Evolutionary conservation across 2,888 invertebrate species (phyloP), one percentile per base, ranked within the genome.

Genomic region (Phytoseiulus persimilis): DNA sequence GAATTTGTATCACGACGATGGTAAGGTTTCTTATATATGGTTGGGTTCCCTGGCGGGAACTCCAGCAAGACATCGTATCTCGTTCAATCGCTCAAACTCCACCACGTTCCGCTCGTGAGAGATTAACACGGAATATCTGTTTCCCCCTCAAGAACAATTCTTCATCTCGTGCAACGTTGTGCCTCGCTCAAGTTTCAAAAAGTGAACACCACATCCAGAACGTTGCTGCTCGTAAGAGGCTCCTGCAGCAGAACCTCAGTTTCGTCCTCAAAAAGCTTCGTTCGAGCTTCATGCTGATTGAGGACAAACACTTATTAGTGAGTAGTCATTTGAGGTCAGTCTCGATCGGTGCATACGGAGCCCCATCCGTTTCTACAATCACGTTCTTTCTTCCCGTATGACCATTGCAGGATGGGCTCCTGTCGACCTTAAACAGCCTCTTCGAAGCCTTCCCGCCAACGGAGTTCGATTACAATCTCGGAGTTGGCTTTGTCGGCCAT

Each of bases 361-460:
- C 9, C 23, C 6, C 32, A n/a, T 32, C 6, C 6, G 23, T 6
- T 31, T 9, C 11, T 83, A 31, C 14, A 31, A 83, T 32, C n/a
- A 14, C 1, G 1, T 83, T 23, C 83, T 5, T 11, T 87, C 14
- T 32, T 87, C 32, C 33, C 83, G 89, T 91, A 90, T 65, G 89
- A 90, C 91, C 91, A 83, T 93, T 92, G 90, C 92, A 95, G 94
- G 94, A 93, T 91, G 95, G 95, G 0, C 95, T 95, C 91, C 94
- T 95, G 91, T 94, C 95, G 92, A 94, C 96, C 0, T 93, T 97
- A 0, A 94, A 94, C 91, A 92, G 94, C 9, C 92, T 96, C 83
- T 95, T 95, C 89, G 94, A 93, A 89, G 93, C 93, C 31, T 96
- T 95, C 93, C 94, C 95, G 0, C 95, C 96, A 0, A 95, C 95